A percentile compares a stretch with the other conserved stretches of the same genome.
These are phyloP conservation scores for Mactromeris polynyma DNA, from an alignment of 2,888 invertebrate species.

Conservation along the genomic window DNA sequence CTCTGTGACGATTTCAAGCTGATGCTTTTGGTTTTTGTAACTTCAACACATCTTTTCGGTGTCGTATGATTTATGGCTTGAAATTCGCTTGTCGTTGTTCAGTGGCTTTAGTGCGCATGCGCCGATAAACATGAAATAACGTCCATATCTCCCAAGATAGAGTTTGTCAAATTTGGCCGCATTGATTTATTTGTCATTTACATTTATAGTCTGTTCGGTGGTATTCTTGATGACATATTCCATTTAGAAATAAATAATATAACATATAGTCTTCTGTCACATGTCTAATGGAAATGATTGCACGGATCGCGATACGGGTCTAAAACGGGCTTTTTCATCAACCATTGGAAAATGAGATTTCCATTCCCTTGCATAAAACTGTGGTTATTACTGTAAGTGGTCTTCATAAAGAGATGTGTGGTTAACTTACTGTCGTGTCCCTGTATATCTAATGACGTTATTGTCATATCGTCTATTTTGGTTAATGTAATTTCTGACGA, in stretches of 20 bases:
- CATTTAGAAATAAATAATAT: slow-evolving; percentile 23
- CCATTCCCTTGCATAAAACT: slow-evolving; percentile 13
- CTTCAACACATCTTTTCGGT: background rate
- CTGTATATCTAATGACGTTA: background rate
- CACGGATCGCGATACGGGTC: slow-evolving; percentile 19
- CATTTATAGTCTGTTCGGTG: slow-evolving; percentile 1
- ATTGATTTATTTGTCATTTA: slow-evolving; percentile 23
- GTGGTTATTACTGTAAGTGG: background rate
- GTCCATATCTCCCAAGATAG: background rate
- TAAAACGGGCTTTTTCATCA: slow-evolving; percentile 16
- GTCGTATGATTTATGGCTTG: background rate
- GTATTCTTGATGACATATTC: slow-evolving; percentile 11
- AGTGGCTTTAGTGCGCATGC: background rate
- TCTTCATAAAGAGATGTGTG: background rate
- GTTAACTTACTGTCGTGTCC: background rate
- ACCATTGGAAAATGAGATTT: slow-evolving; percentile 10
- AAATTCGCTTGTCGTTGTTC: background rate
- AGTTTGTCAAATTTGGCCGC: slow-evolving; percentile 13
- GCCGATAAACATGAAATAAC: background rate
- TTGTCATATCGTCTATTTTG: background rate
- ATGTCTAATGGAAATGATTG: slow-evolving; percentile 21
- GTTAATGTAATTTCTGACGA: too few species aligned
- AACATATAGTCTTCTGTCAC: slow-evolving; percentile 2
- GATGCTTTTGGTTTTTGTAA: background rate
- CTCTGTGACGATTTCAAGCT: background rate